phyloP scores from a whole-genome alignment of 2,888 invertebrate species.

The Lomographa bimaculata region DNA sequence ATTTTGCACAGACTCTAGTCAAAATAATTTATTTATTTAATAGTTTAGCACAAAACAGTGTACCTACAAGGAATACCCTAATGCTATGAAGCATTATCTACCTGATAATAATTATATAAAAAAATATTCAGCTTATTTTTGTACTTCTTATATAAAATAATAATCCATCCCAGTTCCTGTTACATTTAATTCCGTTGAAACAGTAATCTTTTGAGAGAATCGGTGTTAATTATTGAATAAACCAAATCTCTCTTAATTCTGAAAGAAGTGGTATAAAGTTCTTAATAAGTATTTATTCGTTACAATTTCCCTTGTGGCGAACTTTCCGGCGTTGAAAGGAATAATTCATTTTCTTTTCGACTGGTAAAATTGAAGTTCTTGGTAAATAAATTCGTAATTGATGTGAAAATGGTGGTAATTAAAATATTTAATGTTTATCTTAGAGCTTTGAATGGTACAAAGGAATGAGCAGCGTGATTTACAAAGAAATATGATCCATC shows the following conservation, averaged over 20 bases:
- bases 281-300: conserved; percentile 23
- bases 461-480: too few species aligned
- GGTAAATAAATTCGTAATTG: conserved; percentile 7
- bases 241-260: conserved; percentile 19
- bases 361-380: conserved; percentile 6
- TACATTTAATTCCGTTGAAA: conserved; percentile 18
- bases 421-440: too few species aligned
- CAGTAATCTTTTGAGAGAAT: conserved; percentile 16
- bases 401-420: neutral
- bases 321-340: conserved; percentile 6
- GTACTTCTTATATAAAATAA: conserved; percentile 1
- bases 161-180: conserved; percentile 2
- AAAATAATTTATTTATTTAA: too few species aligned
- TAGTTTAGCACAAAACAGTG: too few species aligned
- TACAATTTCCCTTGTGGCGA: conserved; percentile 21
- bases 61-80: too few species aligned
- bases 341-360: conserved; percentile 15
- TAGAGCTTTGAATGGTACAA: too few species aligned
- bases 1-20: too few species aligned
- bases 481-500: too few species aligned
- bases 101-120: too few species aligned
- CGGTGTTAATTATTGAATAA: conserved; percentile 23
- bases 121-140: too few species aligned
- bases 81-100: too few species aligned
- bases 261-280: conserved; percentile 20